Percentiles rank a stretch among this genome's conserved stretches.
Evolutionary conservation across 2,888 invertebrate genomes (phyloP).

Genomic region (Tenthredo amoena): DNA sequence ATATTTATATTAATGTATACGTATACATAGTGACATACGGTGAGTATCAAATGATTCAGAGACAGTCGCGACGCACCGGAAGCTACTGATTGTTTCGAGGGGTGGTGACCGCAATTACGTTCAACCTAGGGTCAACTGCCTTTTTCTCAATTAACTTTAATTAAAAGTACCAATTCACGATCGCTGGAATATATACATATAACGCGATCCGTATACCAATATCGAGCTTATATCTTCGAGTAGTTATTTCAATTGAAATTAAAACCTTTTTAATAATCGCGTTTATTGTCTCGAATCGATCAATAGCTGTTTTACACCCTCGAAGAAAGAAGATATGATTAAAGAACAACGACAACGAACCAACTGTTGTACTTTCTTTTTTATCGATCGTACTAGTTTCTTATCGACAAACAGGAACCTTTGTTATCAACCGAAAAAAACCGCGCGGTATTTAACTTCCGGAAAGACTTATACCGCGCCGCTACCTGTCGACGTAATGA

Average conservation of each 20-base stretch:
- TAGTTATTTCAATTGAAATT: not conserved
- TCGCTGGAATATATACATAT: constrained; percentile 33
- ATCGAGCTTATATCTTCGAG: not conserved
- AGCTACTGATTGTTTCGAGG: constrained; percentile 74
- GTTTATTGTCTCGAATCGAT: not conserved
- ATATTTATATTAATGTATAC: not conserved
- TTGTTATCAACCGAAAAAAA: not conserved
- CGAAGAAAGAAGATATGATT: not conserved
- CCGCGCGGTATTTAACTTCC: not conserved
- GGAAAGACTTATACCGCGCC: not conserved
- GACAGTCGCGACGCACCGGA: constrained; percentile 71
- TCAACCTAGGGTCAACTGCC: constrained; percentile 70
- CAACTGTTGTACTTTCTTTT: not conserved
- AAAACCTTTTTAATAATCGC: not conserved
- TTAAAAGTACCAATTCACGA: constrained; percentile 46
- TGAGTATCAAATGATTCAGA: constrained; percentile 74
- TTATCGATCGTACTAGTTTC: not conserved
- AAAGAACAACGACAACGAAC: not conserved
- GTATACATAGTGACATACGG: not conserved
- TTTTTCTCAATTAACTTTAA: constrained; percentile 70
- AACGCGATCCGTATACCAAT: not conserved
- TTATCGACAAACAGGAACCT: not conserved
- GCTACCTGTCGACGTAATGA: not conserved
- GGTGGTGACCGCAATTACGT: constrained; percentile 72
- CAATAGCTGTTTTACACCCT: not conserved